These are phyloP conservation scores for Phoebastria nigripes DNA, from an alignment of 2,797 vertebrate species.

Conservation along the genomic window DNA sequence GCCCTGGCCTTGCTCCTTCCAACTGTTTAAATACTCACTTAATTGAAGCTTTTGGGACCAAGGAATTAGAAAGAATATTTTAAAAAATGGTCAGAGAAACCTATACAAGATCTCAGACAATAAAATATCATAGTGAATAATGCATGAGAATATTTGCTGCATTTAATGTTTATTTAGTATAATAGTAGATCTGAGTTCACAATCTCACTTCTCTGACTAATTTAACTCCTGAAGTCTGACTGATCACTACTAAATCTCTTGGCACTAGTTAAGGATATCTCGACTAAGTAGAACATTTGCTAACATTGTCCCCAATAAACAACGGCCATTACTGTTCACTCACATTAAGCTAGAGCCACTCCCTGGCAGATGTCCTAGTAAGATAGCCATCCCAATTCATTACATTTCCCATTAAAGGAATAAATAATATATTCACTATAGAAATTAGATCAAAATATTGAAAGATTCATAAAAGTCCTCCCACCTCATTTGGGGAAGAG, in stretches of 20 bases:
- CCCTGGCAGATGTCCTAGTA: slow-evolving; percentile 25
- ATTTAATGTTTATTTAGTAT: not conserved
- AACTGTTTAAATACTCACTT: not conserved
- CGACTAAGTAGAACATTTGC: not conserved
- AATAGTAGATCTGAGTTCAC: not conserved
- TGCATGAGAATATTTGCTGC: not conserved
- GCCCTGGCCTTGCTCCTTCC: not conserved
- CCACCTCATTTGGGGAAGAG: not conserved
- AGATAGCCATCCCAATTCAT: not conserved
- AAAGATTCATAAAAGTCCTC: slow-evolving; percentile 21
- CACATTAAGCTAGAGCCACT: not conserved
- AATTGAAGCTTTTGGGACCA: not conserved
- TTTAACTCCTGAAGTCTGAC: not conserved
- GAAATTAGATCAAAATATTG: slow-evolving; percentile 45
- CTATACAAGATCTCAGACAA: not conserved
- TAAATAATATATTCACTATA: not conserved
- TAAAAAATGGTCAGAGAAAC: not conserved
- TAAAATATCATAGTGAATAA: not conserved
- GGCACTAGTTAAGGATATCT: not conserved
- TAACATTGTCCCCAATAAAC: not conserved
- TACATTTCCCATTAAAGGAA: slow-evolving; percentile 21
- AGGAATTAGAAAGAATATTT: not conserved
- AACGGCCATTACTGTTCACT: not conserved
- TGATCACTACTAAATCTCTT: not conserved
- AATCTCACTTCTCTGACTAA: not conserved